Evolutionary conservation across 2,888 invertebrate genomes (phyloP).

Genomic region (Melipona bicolor): DNA sequence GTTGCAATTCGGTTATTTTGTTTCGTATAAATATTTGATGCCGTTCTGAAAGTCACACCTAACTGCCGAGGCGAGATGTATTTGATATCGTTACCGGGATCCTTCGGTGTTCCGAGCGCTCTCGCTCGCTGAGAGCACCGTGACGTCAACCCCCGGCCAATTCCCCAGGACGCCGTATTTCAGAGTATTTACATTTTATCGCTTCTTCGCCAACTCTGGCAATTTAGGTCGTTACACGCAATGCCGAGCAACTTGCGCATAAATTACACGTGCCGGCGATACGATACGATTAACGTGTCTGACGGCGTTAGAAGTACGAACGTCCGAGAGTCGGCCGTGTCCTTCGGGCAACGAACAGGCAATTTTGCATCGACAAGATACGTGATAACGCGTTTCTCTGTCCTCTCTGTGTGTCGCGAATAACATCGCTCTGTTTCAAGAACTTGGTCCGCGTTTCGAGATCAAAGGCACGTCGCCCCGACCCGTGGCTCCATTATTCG

Average conservation of each 20-base stretch:
- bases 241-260: slow-evolving; percentile 38
- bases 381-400: neutral
- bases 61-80: slow-evolving; percentile 60
- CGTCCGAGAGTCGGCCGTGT: neutral
- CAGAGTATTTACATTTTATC: slow-evolving; percentile 77
- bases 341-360: neutral
- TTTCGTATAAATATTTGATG: slow-evolving; percentile 78
- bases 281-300: slow-evolving; percentile 56
- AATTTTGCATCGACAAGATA: neutral
- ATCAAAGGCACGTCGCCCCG: slow-evolving; percentile 55
- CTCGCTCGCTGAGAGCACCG: slow-evolving; percentile 22
- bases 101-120: slow-evolving; percentile 43
- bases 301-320: slow-evolving; percentile 10
- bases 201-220: slow-evolving; percentile 68
- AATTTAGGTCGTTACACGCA: slow-evolving; percentile 57
- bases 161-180: slow-evolving; percentile 72
- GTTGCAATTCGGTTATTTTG: slow-evolving; percentile 77
- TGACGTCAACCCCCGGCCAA: slow-evolving; percentile 64
- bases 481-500: slow-evolving; percentile 76
- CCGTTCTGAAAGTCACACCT: slow-evolving; percentile 70
- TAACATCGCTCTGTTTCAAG: neutral
- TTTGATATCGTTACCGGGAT: slow-evolving; percentile 69
- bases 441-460: slow-evolving; percentile 20
- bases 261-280: slow-evolving; percentile 50
- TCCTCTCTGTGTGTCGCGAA: neutral